phyloP scores from a whole-genome alignment of 64 coral and sea anemone genomes.

The Stylophora pistillata region DNA sequence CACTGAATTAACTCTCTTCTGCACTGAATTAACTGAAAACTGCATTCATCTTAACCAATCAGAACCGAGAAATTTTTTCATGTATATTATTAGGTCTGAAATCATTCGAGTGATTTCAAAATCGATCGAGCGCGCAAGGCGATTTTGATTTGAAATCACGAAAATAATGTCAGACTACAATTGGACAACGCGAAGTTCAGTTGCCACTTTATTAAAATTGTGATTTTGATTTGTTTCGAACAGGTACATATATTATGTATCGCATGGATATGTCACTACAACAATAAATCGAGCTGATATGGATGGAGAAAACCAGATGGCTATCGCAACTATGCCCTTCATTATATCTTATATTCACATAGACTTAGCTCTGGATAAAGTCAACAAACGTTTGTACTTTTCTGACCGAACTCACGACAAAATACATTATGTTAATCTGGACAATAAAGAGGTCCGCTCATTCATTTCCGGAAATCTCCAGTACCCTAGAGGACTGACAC shows the following conservation, averaged over 20 bases:
- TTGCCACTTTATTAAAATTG: too few relatives aligned
- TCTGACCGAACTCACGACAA: conserved; percentile 7
- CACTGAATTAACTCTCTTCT: too few relatives aligned
- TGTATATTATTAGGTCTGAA: too few relatives aligned
- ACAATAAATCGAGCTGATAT: conserved; percentile 23
- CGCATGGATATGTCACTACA: not conserved
- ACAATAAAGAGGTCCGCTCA: not conserved
- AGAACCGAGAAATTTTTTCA: too few relatives aligned
- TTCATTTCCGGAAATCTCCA: conserved; percentile 25
- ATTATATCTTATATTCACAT: not conserved
- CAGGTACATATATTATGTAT: conserved; percentile 39
- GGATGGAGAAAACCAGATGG: conserved; percentile 18
- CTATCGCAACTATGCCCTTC: not conserved
- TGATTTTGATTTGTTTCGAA: not conserved
- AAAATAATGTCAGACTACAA: too few relatives aligned
- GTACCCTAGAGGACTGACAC: not conserved
- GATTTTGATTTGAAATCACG: too few relatives aligned
- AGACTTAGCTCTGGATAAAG: conserved; percentile 10
- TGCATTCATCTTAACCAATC: too few relatives aligned
- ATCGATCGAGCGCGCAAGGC: too few relatives aligned
- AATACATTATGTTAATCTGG: conserved; percentile 1
- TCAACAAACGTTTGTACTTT: conserved; percentile 10
- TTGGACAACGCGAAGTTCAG: too few relatives aligned
- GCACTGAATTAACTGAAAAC: too few relatives aligned
- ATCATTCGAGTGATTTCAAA: too few relatives aligned